Evolutionary conservation across 2,113 vertebrate species (phyloP).

Genomic region (Tylochromis polylepis): DNA sequence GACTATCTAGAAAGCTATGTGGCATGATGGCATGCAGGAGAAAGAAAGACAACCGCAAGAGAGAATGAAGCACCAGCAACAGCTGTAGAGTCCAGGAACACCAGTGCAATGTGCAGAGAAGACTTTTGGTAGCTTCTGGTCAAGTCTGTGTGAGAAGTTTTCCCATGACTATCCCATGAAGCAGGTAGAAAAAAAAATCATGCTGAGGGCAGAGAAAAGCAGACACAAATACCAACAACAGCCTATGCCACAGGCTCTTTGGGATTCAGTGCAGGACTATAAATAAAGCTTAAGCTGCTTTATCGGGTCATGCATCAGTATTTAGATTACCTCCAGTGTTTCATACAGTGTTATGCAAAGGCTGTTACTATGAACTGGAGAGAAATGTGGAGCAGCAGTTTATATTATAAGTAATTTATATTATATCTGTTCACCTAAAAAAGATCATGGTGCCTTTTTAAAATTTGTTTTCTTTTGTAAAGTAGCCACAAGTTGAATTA

Average conservation of each 20-base stretch:
- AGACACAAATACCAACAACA: neutral
- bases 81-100: neutral
- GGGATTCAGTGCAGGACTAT: neutral
- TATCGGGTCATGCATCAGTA: neutral
- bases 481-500: neutral
- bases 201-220: neutral
- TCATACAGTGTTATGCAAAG: neutral
- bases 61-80: neutral
- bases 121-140: neutral
- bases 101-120: neutral
- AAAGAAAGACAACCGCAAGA: neutral
- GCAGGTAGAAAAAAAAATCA: neutral
- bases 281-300: neutral
- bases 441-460: neutral
- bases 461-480: neutral
- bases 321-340: neutral
- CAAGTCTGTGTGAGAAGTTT: neutral
- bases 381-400: accelerated
- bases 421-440: neutral
- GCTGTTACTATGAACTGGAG: neutral
- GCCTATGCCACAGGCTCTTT: neutral
- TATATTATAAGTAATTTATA: neutral
- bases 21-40: neutral
- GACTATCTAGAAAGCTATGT: neutral
- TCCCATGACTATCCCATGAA: neutral